phyloP scores from a whole-genome alignment of 2,797 vertebrate genomes.

The Carcharodon carcharias region DNA sequence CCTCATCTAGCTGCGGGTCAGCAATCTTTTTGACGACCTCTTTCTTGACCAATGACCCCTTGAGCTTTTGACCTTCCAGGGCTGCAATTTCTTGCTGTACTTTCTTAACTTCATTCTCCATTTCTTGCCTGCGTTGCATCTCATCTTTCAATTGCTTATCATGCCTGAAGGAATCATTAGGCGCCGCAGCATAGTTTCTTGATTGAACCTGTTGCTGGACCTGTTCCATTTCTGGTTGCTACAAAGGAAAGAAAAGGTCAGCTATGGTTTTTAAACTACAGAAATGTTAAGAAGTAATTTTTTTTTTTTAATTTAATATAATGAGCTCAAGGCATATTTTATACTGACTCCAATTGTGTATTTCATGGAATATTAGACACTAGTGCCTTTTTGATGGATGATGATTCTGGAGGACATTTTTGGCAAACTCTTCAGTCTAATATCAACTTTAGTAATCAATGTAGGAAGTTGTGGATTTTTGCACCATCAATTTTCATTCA shows the following conservation, averaged over 20 bases:
- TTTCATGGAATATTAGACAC: background rate
- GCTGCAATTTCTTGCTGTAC: slow-evolving; percentile 79
- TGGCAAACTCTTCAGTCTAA: background rate
- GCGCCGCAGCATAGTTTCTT: slow-evolving; percentile 49
- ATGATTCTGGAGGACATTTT: background rate
- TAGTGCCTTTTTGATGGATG: background rate
- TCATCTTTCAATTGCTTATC: slow-evolving; percentile 83
- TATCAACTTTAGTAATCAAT: background rate
- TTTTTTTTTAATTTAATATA: background rate
- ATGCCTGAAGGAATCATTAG: slow-evolving; percentile 75
- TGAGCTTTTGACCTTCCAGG: slow-evolving; percentile 78
- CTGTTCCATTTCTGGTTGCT: slow-evolving; percentile 72
- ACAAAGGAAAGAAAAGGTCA: background rate
- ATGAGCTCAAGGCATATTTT: background rate
- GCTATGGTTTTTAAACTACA: background rate
- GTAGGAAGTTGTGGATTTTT: background rate
- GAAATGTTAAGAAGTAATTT: background rate
- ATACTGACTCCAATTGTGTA: background rate
- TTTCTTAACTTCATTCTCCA: slow-evolving; percentile 75
- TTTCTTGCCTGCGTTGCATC: slow-evolving; percentile 74
- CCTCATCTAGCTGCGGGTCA: slow-evolving; percentile 83
- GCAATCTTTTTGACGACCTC: slow-evolving; percentile 85
- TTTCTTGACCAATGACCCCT: slow-evolving; percentile 79
- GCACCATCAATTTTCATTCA: background rate
- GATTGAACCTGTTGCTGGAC: slow-evolving; percentile 56